Conservation (phyloP, 2,113 vertebrate genomes). For the Ellobius talpinus region DNA sequence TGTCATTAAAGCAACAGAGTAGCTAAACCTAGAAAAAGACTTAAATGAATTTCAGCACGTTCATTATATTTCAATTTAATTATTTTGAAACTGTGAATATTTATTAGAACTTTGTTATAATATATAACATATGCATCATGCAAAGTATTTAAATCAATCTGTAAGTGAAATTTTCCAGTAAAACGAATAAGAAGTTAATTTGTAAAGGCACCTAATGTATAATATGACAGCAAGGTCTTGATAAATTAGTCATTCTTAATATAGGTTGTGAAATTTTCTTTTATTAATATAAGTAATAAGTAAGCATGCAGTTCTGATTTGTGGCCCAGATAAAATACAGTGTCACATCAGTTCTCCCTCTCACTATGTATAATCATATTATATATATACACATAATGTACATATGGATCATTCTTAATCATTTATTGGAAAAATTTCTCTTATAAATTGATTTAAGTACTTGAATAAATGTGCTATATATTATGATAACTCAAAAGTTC, state of each 20-base stretch:
- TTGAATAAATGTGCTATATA: background rate
- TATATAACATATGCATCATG: background rate
- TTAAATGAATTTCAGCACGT: background rate
- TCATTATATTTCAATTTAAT: background rate
- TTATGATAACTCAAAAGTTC: background rate
- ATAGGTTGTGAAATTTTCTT: background rate
- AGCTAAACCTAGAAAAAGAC: background rate
- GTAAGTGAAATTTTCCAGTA: background rate
- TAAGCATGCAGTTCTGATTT: background rate
- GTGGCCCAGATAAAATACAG: background rate
- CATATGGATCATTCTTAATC: background rate
- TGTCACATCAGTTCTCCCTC: background rate
- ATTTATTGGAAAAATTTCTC: background rate
- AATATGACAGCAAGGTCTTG: background rate
- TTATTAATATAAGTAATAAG: background rate
- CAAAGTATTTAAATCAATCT: constrained; percentile 1
- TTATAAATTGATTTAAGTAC: background rate
- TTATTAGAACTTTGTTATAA: background rate
- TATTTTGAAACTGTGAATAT: background rate
- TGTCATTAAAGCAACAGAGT: background rate
- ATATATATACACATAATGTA: background rate
- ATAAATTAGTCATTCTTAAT: background rate
- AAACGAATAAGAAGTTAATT: constrained; percentile 28
- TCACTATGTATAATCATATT: background rate
- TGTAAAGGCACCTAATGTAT: background rate